Percentiles rank a stretch among this genome's conserved stretches.
phyloP scores from a whole-genome alignment of 2,888 invertebrate genomes.

The Drosophila neutralis region DNA sequence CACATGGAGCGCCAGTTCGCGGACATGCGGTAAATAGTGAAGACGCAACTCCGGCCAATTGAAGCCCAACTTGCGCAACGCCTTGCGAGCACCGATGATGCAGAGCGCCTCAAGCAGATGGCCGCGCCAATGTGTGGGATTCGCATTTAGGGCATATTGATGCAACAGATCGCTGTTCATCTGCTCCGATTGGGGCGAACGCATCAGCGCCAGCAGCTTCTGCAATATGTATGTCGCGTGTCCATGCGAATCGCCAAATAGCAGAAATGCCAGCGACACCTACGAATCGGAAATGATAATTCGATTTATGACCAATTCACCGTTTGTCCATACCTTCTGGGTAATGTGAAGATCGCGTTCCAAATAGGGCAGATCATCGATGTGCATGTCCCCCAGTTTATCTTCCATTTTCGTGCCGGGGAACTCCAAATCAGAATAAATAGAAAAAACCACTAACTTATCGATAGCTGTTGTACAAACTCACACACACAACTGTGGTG shows the following conservation, averaged over 20 bases:
- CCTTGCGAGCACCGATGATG: slow-evolving; percentile 84
- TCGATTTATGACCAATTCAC: neutral
- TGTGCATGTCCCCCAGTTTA: slow-evolving; percentile 54
- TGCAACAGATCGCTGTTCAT: slow-evolving; percentile 62
- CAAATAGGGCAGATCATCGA: slow-evolving; percentile 82
- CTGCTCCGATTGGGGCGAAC: slow-evolving; percentile 19
- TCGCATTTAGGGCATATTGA: slow-evolving; percentile 71
- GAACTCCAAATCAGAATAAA: slow-evolving; percentile 36
- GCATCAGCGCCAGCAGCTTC: slow-evolving; percentile 70
- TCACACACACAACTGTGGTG: neutral
- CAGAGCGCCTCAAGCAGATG: slow-evolving; percentile 86
- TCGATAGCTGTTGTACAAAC: neutral
- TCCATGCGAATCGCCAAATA: slow-evolving; percentile 77
- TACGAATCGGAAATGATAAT: slow-evolving; percentile 25
- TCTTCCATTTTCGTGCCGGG: slow-evolving; percentile 34
- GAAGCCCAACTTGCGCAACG: slow-evolving; percentile 84
- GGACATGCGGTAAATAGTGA: slow-evolving; percentile 83
- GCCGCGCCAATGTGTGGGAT: slow-evolving; percentile 83
- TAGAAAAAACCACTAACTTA: neutral
- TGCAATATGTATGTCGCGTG: slow-evolving; percentile 77
- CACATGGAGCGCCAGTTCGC: slow-evolving; percentile 82
- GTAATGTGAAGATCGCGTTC: slow-evolving; percentile 85
- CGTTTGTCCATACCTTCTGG: slow-evolving; percentile 83
- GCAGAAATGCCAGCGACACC: slow-evolving; percentile 81
- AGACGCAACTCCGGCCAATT: slow-evolving; percentile 69